Conservation (phyloP, 2,797 vertebrate genomes). For the Halcyon smyrnensis region DNA sequence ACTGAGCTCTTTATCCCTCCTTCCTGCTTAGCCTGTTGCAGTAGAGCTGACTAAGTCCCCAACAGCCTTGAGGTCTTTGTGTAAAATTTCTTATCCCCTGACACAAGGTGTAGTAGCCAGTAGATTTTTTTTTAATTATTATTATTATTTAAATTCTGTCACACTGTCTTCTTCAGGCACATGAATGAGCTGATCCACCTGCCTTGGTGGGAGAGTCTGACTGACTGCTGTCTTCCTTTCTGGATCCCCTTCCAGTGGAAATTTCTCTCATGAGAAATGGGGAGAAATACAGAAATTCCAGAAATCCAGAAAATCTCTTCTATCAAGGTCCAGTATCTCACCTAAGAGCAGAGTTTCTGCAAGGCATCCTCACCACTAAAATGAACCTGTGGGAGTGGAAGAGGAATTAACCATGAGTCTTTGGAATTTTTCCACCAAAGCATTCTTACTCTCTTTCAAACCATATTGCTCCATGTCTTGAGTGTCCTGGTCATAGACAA, state of each 20-base stretch:
- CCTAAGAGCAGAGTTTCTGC: neutral
- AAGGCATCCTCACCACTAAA: neutral
- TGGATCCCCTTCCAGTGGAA: neutral
- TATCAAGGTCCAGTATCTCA: neutral
- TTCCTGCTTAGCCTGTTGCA: slow-evolving; percentile 22
- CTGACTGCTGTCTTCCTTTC: neutral
- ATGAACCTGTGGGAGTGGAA: neutral
- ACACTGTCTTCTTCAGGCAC: neutral
- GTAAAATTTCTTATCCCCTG: neutral
- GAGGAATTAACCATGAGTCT: neutral
- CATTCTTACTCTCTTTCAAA: neutral
- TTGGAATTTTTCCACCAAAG: neutral
- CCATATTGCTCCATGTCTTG: neutral
- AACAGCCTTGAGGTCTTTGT: neutral
- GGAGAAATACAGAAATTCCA: neutral
- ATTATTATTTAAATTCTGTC: neutral
- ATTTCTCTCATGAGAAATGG: neutral
- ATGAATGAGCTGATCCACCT: neutral
- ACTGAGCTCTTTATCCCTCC: slow-evolving; percentile 22
- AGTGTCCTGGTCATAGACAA: neutral
- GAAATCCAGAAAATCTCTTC: neutral
- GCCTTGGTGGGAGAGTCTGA: neutral
- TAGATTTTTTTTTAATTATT: neutral
- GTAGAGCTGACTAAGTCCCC: slow-evolving; percentile 5
- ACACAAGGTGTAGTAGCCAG: neutral